Percentiles rank a stretch among this genome's conserved stretches.
These are phyloP conservation scores for Cosmopolites sordidus DNA, from an alignment of 2,888 invertebrate genomes.

Conservation along the genomic window DNA sequence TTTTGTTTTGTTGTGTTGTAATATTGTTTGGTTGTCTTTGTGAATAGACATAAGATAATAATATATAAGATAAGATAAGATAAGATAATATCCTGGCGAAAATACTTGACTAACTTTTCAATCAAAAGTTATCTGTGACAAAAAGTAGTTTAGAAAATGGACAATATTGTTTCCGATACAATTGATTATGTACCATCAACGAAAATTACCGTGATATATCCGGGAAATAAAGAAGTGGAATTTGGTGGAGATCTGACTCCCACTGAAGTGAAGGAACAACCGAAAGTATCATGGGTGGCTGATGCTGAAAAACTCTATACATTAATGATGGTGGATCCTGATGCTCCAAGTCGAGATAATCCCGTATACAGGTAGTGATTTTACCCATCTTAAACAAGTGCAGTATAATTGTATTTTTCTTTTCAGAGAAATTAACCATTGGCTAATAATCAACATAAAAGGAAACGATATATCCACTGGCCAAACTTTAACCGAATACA, in stretches of 20 bases:
- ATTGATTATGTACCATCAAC: slow-evolving; percentile 56
- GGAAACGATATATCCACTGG: slow-evolving; percentile 59
- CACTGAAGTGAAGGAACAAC: slow-evolving; percentile 65
- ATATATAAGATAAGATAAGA: no score
- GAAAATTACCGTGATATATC: slow-evolving; percentile 52
- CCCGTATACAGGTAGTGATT: slow-evolving; percentile 20
- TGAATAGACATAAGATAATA: no score
- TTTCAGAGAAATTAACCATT: slow-evolving; percentile 67
- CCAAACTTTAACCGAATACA: slow-evolving; percentile 62
- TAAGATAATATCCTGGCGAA: no score
- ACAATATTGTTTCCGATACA: slow-evolving; percentile 64
- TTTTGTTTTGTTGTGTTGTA: no score
- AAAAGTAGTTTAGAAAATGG: no score
- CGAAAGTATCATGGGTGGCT: slow-evolving; percentile 61
- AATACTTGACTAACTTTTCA: no score
- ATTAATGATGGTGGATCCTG: slow-evolving; percentile 48
- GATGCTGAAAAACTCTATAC: slow-evolving; percentile 62
- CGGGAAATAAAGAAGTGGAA: slow-evolving; percentile 50
- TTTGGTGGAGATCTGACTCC: slow-evolving; percentile 66
- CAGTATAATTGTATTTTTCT: background rate
- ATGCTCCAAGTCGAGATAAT: slow-evolving; percentile 25
- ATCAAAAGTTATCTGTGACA: no score
- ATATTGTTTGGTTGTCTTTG: no score
- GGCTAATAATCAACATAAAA: slow-evolving; percentile 73
- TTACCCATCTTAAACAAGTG: background rate